A percentile compares a stretch with the other conserved stretches of the same genome.
Conservation (phyloP, 2,888 invertebrate genomes). For the Petrophora chlorosata region DNA sequence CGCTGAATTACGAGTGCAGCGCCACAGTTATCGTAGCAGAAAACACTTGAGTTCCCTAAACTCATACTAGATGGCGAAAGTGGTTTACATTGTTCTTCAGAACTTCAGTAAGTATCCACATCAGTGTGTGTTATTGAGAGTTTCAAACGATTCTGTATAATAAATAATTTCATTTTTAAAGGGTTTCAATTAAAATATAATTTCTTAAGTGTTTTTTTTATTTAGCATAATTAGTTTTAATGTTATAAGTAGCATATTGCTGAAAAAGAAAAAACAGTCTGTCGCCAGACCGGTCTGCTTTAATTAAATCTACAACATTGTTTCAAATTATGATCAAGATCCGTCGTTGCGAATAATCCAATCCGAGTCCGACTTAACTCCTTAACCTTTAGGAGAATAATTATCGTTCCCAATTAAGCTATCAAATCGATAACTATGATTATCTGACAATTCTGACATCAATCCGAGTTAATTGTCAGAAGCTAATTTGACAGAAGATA, state of each 20-base stretch:
- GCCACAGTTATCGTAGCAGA: constrained; percentile 37
- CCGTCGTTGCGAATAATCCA: constrained; percentile 4
- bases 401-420: constrained; percentile 9
- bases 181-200: too few relatives aligned
- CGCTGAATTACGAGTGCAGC: constrained; percentile 42
- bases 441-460: background rate
- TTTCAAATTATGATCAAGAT: constrained; percentile 5
- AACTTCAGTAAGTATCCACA: background rate
- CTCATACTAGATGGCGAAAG: constrained; percentile 53
- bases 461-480: background rate
- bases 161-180: too few relatives aligned
- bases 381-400: background rate
- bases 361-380: background rate
- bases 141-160: too few relatives aligned
- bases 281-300: too few relatives aligned
- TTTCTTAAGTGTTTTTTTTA: too few relatives aligned
- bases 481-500: too few relatives aligned
- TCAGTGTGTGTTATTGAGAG: too few relatives aligned
- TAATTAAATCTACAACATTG: constrained; percentile 4
- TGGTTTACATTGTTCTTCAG: constrained; percentile 18
- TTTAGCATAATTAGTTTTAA: too few relatives aligned
- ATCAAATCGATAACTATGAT: constrained; percentile 1
- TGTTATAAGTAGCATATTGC: too few relatives aligned
- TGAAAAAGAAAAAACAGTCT: too few relatives aligned
- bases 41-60: constrained; percentile 45